A percentile compares a stretch with the other conserved stretches of the same genome.
These are phyloP conservation scores for Shargacucullia verbasci DNA, from an alignment of 2,888 invertebrate genomes.

Conservation along the genomic window DNA sequence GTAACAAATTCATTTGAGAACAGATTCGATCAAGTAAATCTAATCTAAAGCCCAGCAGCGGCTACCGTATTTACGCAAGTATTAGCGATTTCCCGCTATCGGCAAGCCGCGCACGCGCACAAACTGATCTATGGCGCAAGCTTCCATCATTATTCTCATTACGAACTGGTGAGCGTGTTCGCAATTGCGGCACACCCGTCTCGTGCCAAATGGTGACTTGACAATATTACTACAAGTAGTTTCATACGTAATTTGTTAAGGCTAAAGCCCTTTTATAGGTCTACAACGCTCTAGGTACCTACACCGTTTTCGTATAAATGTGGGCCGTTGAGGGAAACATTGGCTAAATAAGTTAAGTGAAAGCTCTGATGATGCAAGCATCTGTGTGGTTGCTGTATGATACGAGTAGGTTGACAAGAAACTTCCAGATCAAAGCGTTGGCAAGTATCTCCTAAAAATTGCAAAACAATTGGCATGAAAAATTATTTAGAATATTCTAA, in stretches of 20 bases:
- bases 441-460: slow-evolving; percentile 7
- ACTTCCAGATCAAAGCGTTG: slow-evolving; percentile 30
- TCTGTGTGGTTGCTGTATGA: slow-evolving; percentile 7
- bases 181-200: slow-evolving; percentile 73
- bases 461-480: slow-evolving; percentile 23
- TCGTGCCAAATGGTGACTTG: slow-evolving; percentile 69
- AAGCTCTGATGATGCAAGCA: slow-evolving; percentile 41
- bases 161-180: slow-evolving; percentile 71
- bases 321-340: slow-evolving; percentile 36
- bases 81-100: slow-evolving; percentile 80
- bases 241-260: slow-evolving; percentile 58
- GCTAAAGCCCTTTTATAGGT: slow-evolving; percentile 51
- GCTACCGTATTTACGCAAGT: slow-evolving; percentile 86
- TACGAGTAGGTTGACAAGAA: slow-evolving; percentile 25
- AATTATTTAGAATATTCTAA: slow-evolving; percentile 9
- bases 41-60: slow-evolving; percentile 66
- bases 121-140: slow-evolving; percentile 79
- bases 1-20: slow-evolving; percentile 56
- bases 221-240: slow-evolving; percentile 65
- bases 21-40: slow-evolving; percentile 63
- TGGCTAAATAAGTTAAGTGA: slow-evolving; percentile 41
- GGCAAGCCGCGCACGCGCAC: slow-evolving; percentile 78
- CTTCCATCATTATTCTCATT: slow-evolving; percentile 86
- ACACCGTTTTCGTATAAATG: slow-evolving; percentile 38
- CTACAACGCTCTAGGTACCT: slow-evolving; percentile 19